Evolutionary conservation across 2,888 invertebrate genomes (phyloP), one percentile per base, ranked within the genome.

Genomic region (Eilema caniola): DNA sequence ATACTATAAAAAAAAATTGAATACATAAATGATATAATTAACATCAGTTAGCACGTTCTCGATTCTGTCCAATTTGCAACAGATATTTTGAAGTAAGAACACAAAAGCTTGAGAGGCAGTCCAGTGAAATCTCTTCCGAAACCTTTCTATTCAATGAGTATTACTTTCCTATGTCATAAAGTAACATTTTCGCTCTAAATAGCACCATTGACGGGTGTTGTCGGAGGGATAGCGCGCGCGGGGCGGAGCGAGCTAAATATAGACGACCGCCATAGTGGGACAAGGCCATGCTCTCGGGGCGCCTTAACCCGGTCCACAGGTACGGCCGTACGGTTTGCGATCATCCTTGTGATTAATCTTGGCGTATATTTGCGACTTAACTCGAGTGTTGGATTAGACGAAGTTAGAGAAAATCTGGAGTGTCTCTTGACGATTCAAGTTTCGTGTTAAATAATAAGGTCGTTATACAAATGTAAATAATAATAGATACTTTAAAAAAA

Each of bases 341-440:
- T 88, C 88, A 92, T 92, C 93, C 93, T 91, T 90, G 86, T 86
- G 86, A 92, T 92, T 93, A 92, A 92, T 92, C 90, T 87, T 79
- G 75, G 80, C 88, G 88, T 89, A 89, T 89, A 89, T 92, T 91
- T 90, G 86, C 88, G 81, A 87, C 85, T 85, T 74, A 81, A 76
- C 81, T 84, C 76, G 81, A 87, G 86, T 85, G 85, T 80, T 78
- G 86, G 89, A 91, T 91, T 88, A 90, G 85, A 81, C 82, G 82
- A 85, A 83, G 86, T 90, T 83, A 83, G 72, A 76, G 80, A 79
- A 85, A 89, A 89, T 88, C 88, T 82, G 78, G 80, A 87, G 83
- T 77, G 81, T 72, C 80, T 78, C 83, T 78, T 82, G 76, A 84
- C 83, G 79, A 80, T 79, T 83, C 79, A 65, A 75, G 78, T 82